Conservation (phyloP, 2,797 vertebrate genomes). For the Pseudocheirus occidentalis region DNA sequence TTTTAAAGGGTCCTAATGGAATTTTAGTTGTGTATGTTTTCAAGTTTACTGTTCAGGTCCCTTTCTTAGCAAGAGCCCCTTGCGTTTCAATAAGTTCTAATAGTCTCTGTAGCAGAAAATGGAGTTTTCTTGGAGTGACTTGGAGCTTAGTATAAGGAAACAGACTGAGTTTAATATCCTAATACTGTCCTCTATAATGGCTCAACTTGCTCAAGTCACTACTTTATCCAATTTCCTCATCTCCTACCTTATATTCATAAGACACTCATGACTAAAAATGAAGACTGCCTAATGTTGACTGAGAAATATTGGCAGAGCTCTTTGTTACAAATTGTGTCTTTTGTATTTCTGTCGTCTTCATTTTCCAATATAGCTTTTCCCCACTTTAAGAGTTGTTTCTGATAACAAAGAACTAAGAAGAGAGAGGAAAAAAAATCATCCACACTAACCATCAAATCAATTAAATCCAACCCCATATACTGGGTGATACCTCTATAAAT, state of each 20-base stretch:
- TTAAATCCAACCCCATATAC: neutral
- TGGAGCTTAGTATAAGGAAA: neutral
- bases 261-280: neutral
- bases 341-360: neutral
- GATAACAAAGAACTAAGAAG: neutral
- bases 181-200: neutral
- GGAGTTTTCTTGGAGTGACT: neutral
- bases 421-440: neutral
- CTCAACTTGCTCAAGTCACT: neutral
- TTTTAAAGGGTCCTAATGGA: constrained; percentile 23
- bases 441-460: neutral
- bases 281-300: constrained; percentile 8
- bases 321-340: neutral
- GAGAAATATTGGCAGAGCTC: neutral
- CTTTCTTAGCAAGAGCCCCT: neutral
- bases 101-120: neutral
- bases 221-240: constrained; percentile 29
- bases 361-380: neutral
- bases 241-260: constrained; percentile 2
- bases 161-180: neutral
- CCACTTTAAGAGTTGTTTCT: neutral
- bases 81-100: neutral
- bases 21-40: constrained; percentile 1
- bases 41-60: neutral
- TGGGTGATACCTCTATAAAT: neutral